These are phyloP conservation scores for Drosophila tristis DNA, from an alignment of 1,140 invertebrate species.

Conservation along the genomic window DNA sequence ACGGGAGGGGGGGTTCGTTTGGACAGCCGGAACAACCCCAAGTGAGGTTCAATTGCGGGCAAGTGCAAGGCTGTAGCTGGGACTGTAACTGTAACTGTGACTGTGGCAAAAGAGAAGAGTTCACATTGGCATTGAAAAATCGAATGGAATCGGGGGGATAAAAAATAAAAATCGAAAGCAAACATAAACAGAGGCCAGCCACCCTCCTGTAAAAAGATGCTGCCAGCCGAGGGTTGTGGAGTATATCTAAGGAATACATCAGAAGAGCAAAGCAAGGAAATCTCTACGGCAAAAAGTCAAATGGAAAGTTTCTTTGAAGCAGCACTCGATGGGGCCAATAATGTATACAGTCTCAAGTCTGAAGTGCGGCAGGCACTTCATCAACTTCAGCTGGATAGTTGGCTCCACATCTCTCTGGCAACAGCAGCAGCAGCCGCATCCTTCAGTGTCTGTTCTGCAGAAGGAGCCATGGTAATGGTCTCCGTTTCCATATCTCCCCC, in stretches of 20 bases:
- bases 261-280: constrained; percentile 1
- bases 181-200: constrained; percentile 23
- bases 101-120: constrained; percentile 8
- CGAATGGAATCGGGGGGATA: constrained; percentile 23
- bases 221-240: background rate
- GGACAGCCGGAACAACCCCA: constrained; percentile 59
- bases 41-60: constrained; percentile 67
- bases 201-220: constrained; percentile 8
- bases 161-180: constrained; percentile 62
- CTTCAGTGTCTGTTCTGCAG: constrained; percentile 12
- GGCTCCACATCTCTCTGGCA: constrained; percentile 4
- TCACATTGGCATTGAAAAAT: constrained; percentile 39
- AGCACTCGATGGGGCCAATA: constrained; percentile 26
- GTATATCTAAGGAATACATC: background rate
- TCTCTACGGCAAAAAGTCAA: constrained; percentile 3
- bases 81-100: background rate
- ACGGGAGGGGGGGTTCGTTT: background rate
- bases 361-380: constrained; percentile 25
- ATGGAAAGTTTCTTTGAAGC: background rate
- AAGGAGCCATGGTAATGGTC: constrained; percentile 31
- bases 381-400: constrained; percentile 43
- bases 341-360: constrained; percentile 24
- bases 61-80: constrained; percentile 60
- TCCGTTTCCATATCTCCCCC: background rate
- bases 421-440: constrained; percentile 4